Conservation (phyloP, 1,140 invertebrate species). For the Hydropsyche tenuis region DNA sequence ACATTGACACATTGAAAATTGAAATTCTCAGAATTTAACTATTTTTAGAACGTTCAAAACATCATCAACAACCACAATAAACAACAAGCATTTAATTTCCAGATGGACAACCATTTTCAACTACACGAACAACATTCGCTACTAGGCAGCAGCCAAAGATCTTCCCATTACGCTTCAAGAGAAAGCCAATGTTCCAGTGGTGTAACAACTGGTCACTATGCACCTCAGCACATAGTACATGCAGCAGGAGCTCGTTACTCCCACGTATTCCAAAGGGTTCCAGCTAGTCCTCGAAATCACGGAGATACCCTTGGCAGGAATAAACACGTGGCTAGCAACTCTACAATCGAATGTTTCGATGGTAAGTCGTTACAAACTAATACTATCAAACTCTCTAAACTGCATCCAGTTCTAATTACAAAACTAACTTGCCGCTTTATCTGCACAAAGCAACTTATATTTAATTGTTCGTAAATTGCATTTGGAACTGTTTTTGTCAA, state of each 20-base stretch:
- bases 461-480: no score
- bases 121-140: constrained; percentile 60
- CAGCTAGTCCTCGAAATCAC: constrained; percentile 53
- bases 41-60: no score
- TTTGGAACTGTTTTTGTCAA: no score
- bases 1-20: no score
- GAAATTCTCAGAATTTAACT: no score
- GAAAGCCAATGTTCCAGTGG: constrained; percentile 54
- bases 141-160: constrained; percentile 55
- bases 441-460: no score
- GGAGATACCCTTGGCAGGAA: constrained; percentile 57
- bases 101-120: constrained; percentile 61
- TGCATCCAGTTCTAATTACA: no score
- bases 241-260: constrained; percentile 53
- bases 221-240: constrained; percentile 44
- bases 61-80: no score
- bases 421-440: no score
- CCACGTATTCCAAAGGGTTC: constrained; percentile 60
- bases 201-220: constrained; percentile 49
- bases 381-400: no score
- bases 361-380: constrained; percentile 26
- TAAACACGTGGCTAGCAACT: constrained; percentile 50
- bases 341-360: constrained; percentile 42
- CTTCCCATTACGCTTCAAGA: constrained; percentile 51
- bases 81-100: no score